Evolutionary conservation across 1,140 invertebrate species (phyloP).

Genomic region (Drosophila hydei): DNA sequence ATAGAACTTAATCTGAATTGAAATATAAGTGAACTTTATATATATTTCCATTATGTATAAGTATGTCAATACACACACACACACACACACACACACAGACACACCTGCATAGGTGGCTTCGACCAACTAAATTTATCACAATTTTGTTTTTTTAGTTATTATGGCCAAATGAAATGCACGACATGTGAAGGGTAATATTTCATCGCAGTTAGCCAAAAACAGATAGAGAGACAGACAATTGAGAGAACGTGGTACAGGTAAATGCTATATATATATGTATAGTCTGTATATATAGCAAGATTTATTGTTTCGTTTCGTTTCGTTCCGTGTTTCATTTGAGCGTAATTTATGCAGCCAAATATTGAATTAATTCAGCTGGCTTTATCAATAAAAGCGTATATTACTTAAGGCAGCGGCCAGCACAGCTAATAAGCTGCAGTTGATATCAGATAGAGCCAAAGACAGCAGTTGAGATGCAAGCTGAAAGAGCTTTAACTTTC

Average conservation of each 20-base stretch:
- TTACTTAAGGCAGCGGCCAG: not conserved
- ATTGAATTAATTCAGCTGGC: constrained; percentile 71
- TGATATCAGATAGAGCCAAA: not conserved
- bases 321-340: constrained; percentile 13
- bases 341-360: constrained; percentile 68
- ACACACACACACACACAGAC: constrained; percentile 37
- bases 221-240: constrained; percentile 21
- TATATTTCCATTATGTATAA: constrained; percentile 31
- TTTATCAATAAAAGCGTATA: constrained; percentile 61
- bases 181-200: constrained; percentile 76
- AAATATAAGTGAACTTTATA: constrained; percentile 65
- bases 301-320: constrained; percentile 54
- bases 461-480: not conserved
- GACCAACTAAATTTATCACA: constrained; percentile 50
- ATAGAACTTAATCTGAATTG: constrained; percentile 79
- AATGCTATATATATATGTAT: constrained; percentile 41
- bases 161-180: constrained; percentile 72
- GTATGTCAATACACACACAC: constrained; percentile 16
- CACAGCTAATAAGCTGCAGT: constrained; percentile 48
- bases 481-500: too few relatives aligned
- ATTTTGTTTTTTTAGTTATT: constrained; percentile 60
- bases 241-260: constrained; percentile 32
- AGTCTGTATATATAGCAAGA: constrained; percentile 36
- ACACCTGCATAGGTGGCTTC: constrained; percentile 13
- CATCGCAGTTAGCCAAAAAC: constrained; percentile 53